phyloP scores from a whole-genome alignment of 2,888 invertebrate genomes.

The Pilophorus perplexus region DNA sequence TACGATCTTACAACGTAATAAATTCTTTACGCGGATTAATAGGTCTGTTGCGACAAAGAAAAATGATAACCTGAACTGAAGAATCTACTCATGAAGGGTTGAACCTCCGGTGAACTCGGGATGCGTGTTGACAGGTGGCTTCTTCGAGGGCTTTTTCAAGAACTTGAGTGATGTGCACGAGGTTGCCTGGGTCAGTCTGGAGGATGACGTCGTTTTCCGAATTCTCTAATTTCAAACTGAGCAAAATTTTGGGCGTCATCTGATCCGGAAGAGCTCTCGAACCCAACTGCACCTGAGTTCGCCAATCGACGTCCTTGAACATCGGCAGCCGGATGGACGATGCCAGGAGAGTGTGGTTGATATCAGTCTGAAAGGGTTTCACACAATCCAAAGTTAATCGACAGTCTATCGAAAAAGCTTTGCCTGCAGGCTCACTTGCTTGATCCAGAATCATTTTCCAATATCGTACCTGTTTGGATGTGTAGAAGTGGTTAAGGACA shows the following conservation, averaged over 20 bases:
- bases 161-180: conserved; percentile 61
- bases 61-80: too few relatives aligned
- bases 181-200: conserved; percentile 62
- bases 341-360: conserved; percentile 43
- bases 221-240: conserved; percentile 59
- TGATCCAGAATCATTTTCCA: too few relatives aligned
- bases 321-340: conserved; percentile 50
- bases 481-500: conserved; percentile 47
- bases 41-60: too few relatives aligned
- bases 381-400: too few relatives aligned
- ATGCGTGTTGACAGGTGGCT: conserved; percentile 56
- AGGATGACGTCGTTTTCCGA: conserved; percentile 54
- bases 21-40: too few relatives aligned
- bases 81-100: conserved; percentile 39
- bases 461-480: conserved; percentile 46
- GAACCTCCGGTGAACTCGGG: conserved; percentile 46
- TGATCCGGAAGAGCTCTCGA: conserved; percentile 61
- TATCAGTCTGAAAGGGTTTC: too few relatives aligned
- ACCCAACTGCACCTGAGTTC: conserved; percentile 63
- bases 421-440: too few relatives aligned
- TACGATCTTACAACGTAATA: too few relatives aligned
- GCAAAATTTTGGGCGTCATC: conserved; percentile 59
- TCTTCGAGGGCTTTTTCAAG: conserved; percentile 64
- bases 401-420: too few relatives aligned
- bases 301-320: conserved; percentile 64